Base-by-base conservation (phyloP, 1,140 invertebrate genomes). In the Pteromalus puparum region DNA sequence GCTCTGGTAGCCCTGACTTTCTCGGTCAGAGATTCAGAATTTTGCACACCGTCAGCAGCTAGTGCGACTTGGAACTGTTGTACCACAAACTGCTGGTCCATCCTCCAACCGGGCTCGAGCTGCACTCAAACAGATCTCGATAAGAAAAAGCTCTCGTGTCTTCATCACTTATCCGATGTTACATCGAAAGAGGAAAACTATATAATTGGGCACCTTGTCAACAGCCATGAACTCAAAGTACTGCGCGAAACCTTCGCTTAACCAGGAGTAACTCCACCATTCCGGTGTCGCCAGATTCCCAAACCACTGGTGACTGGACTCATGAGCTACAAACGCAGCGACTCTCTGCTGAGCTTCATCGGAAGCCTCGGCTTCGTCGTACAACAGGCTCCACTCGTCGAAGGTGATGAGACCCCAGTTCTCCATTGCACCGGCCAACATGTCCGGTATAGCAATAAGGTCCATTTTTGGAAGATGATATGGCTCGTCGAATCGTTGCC, bases 271-370 rank as follows among this genome's bases (percentile, higher is more conserved):
- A 13, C 93, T 91, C 95, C 95, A 96, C 95, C 95, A 95, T 85
- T 93, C 89, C 70, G 94, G 94, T 0, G 95, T 95, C 0, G 96
- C 93, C 26, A 95, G 88, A 89, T 96, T 95, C 4, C 95, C 95
- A 88, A 96, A 95, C 95, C 95, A 96, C 90, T 94, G 94, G 88
- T 97, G 96, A 4, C 95, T 94, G 10, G 96, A 88, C 89, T 97
- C 96, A 88, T 97, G 96, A 12, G 94, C 92, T 42, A 97, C 92
- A 0, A 95, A 93, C 0, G 91, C 88, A 7, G 94, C 94, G 3
- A 95, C 91, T 4, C 87, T 84, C n/a, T 95, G 92, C 75, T 94
- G 90, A 4, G 92, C 92, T 9, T 34, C 65, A 4, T 89, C 89
- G 0, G 94, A 93, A 4, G 94, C 92, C 15, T 93, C 89, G 1